phyloP scores from a whole-genome alignment of 37 sponge, comb jelly and placozoan genomes.

The Halichondria panicea region DNA sequence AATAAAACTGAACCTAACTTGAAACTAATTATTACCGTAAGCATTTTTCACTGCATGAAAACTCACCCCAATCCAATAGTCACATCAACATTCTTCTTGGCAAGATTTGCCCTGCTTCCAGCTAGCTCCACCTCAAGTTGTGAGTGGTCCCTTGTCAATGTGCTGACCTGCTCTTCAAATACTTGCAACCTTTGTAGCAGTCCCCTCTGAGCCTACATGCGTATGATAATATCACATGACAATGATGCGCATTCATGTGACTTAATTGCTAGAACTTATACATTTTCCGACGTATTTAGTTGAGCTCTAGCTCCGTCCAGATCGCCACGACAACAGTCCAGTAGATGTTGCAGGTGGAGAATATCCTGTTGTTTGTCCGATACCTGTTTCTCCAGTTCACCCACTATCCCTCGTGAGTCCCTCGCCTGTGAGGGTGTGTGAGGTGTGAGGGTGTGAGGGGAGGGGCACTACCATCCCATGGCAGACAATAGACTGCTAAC shows the following conservation, averaged over 20 bases:
- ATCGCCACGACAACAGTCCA: conserved; percentile 5
- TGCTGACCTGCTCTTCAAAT: conserved; percentile 28
- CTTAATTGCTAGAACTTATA: neutral
- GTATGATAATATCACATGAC: neutral
- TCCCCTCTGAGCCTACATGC: neutral
- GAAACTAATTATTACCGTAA: too few relatives aligned
- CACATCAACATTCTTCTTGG: neutral
- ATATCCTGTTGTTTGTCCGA: conserved; percentile 7
- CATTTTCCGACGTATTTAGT: conserved; percentile 26
- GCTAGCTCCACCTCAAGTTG: conserved; percentile 16
- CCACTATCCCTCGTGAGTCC: conserved; percentile 6
- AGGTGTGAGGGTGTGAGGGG: neutral
- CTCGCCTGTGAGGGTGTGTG: conserved; percentile 6
- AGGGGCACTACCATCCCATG: too few relatives aligned
- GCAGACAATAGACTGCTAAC: too few relatives aligned
- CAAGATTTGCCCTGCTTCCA: neutral
- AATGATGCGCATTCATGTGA: neutral
- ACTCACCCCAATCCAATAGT: too few relatives aligned
- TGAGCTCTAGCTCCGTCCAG: conserved; percentile 3
- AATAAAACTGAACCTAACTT: too few relatives aligned
- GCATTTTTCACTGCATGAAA: too few relatives aligned
- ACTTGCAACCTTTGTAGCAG: conserved; percentile 10
- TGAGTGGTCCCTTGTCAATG: conserved; percentile 9
- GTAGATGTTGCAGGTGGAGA: conserved; percentile 8
- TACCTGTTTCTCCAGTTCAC: conserved; percentile 2